phyloP scores from a whole-genome alignment of 2,113 vertebrate species.

The Misgurnus anguillicaudatus region DNA sequence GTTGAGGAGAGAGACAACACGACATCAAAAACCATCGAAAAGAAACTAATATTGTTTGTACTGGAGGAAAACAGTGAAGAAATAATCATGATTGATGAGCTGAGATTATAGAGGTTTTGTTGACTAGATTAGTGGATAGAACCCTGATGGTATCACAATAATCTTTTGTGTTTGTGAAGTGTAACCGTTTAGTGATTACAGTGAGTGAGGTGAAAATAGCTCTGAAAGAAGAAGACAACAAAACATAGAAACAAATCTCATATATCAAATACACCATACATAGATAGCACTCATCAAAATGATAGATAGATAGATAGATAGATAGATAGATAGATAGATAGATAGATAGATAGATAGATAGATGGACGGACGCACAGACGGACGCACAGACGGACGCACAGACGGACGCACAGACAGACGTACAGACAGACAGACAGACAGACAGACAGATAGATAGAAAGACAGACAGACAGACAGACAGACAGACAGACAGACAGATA shows the following conservation, averaged over 20 bases:
- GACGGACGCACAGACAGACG: not conserved
- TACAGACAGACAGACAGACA: not conserved
- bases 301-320: not conserved
- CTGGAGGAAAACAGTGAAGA: not conserved
- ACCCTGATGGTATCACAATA: conserved; percentile 52
- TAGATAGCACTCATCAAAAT: not conserved
- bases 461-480: no score
- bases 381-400: not conserved
- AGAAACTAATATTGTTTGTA: not conserved
- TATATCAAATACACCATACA: not conserved
- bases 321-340: not conserved
- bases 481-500: no score
- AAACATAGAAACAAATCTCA: conserved; percentile 56
- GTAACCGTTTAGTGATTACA: conserved; percentile 56
- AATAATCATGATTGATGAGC: conserved; percentile 36
- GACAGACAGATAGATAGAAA: not conserved
- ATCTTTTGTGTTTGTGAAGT: conserved; percentile 58
- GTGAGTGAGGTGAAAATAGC: conserved; percentile 64
- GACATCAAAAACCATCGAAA: no score
- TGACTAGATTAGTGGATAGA: conserved; percentile 59
- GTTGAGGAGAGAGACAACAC: no score
- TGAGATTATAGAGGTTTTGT: conserved; percentile 17
- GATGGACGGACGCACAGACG: not conserved
- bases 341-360: not conserved
- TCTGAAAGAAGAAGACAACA: conserved; percentile 62